Percentiles rank a stretch among this genome's conserved stretches.
Evolutionary conservation across 2,888 invertebrate genomes (phyloP).

Genomic region (Gymnosoma rotundatum): DNA sequence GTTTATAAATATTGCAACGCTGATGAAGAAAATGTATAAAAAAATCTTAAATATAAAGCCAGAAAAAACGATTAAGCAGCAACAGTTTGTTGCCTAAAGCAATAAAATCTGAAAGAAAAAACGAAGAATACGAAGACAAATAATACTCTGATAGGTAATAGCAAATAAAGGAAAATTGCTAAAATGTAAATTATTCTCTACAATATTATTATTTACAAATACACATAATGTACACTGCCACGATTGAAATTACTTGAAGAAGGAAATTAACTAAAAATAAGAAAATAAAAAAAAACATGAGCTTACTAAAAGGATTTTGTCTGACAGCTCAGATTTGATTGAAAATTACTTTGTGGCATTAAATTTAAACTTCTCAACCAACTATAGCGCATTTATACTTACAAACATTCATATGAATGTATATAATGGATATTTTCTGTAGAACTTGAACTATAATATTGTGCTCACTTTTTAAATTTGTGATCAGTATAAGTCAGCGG

Average conservation of each 20-base stretch:
- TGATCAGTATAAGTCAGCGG: too few relatives aligned
- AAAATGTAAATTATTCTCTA: neutral
- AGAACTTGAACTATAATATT: too few relatives aligned
- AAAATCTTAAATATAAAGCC: constrained; percentile 25
- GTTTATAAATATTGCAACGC: constrained; percentile 21
- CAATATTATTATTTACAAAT: neutral
- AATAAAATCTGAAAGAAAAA: constrained; percentile 32
- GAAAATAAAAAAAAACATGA: constrained; percentile 23
- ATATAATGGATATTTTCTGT: too few relatives aligned
- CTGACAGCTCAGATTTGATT: constrained; percentile 48
- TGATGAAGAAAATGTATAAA: constrained; percentile 18
- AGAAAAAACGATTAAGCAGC: constrained; percentile 47
- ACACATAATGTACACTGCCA: neutral
- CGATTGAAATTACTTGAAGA: constrained; percentile 8
- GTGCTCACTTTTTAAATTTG: too few relatives aligned
- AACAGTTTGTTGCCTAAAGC: constrained; percentile 65
- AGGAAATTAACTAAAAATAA: constrained; percentile 24
- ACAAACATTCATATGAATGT: too few relatives aligned
- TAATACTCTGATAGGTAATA: constrained; percentile 12
- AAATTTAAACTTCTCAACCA: constrained; percentile 51
- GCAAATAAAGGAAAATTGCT: neutral
- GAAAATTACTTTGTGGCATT: constrained; percentile 56
- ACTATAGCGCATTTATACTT: neutral
- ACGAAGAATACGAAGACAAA: neutral
- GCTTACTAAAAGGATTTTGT: constrained; percentile 43